A percentile compares a stretch with the other conserved stretches of the same genome.
phyloP scores from a whole-genome alignment of 2,797 vertebrate species.

The Antennarius maculatus region DNA sequence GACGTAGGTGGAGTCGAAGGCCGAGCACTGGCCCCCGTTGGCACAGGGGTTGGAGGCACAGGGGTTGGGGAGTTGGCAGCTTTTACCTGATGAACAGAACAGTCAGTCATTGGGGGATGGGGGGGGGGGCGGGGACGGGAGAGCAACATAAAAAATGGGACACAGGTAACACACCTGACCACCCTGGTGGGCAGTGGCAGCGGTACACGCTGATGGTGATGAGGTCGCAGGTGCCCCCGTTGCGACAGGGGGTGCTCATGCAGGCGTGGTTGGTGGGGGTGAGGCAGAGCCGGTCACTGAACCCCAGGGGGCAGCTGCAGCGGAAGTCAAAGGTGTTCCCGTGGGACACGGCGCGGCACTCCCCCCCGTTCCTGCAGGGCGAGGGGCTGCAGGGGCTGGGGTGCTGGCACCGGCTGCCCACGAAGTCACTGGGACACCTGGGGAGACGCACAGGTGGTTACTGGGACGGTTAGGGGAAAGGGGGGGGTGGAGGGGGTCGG shows the following conservation, averaged over 20 bases:
- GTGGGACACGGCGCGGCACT: constrained; percentile 81
- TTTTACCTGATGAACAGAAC: constrained; percentile 80
- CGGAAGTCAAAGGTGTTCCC: constrained; percentile 82
- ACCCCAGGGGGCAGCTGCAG: constrained; percentile 90
- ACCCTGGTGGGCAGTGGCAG: constrained; percentile 92
- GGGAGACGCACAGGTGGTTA: neutral
- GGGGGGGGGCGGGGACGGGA: neutral
- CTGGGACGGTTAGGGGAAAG: neutral
- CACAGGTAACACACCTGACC: constrained; percentile 86
- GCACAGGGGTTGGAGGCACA: constrained; percentile 98
- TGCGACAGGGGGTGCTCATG: constrained; percentile 91
- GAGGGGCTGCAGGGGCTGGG: constrained; percentile 89
- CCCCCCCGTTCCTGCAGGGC: constrained; percentile 90
- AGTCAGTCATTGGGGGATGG: neutral
- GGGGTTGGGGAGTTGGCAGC: constrained; percentile 91
- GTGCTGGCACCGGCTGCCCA: constrained; percentile 89
- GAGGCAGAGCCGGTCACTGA: constrained; percentile 90
- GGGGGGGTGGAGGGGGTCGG: constrained; percentile 15
- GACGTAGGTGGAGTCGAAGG: constrained; percentile 89
- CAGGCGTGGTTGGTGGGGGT: constrained; percentile 91
- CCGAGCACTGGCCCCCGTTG: constrained; percentile 91
- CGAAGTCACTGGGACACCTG: constrained; percentile 86
- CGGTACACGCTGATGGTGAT: constrained; percentile 84
- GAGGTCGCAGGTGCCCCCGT: constrained; percentile 92
- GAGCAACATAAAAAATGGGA: no score